These are phyloP conservation scores for Palaemon carinicauda DNA, from an alignment of 1,140 invertebrate species.

Conservation along the genomic window DNA sequence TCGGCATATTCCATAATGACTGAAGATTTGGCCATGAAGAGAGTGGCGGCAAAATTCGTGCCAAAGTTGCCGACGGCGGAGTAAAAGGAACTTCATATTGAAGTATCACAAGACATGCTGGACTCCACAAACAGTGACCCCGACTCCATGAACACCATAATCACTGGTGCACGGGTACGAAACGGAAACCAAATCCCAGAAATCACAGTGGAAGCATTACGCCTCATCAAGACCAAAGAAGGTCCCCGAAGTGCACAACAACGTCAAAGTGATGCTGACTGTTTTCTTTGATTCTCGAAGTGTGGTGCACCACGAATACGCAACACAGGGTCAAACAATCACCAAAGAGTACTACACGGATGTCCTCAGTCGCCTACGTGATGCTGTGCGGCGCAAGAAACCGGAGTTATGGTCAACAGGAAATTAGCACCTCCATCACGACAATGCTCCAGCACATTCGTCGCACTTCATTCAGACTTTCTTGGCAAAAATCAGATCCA, in stretches of 20 bases:
- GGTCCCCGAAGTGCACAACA: conserved; percentile 57
- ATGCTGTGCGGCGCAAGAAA: background rate
- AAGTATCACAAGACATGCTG: too few species aligned
- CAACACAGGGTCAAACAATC: conserved; percentile 60
- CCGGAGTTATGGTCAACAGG: background rate
- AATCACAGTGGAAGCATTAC: too few species aligned
- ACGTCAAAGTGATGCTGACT: conserved; percentile 62
- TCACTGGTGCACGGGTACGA: conserved; percentile 60
- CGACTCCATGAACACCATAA: too few species aligned
- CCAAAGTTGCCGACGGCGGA: too few species aligned
- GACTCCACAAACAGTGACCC: too few species aligned
- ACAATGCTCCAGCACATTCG: background rate
- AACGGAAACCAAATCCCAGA: conserved; percentile 59
- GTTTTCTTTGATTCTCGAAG: conserved; percentile 62
- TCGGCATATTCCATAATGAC: too few species aligned
- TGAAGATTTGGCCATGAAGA: too few species aligned
- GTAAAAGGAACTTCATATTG: too few species aligned
- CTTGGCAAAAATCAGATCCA: background rate
- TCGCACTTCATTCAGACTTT: background rate
- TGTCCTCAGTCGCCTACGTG: background rate
- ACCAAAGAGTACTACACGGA: background rate
- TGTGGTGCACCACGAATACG: conserved; percentile 62
- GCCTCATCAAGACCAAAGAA: conserved; percentile 59
- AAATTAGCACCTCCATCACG: background rate
- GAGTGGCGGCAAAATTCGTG: too few species aligned